Percentiles rank a stretch among this genome's conserved stretches.
These are phyloP conservation scores for Pyrrhosoma nymphula DNA, from an alignment of 2,888 invertebrate genomes.

Conservation along the genomic window DNA sequence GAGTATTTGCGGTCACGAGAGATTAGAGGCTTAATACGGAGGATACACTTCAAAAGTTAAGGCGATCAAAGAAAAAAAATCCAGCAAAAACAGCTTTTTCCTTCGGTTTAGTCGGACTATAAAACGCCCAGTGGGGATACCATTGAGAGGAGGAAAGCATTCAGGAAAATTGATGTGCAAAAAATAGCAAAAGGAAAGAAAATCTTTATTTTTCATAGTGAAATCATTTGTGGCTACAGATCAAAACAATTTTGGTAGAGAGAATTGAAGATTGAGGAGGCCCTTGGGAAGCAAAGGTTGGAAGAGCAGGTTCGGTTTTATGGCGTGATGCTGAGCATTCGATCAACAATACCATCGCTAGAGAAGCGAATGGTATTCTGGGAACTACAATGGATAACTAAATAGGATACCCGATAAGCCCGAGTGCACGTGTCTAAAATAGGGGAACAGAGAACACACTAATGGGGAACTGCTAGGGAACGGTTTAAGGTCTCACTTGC, in stretches of 20 bases:
- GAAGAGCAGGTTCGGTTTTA: background rate
- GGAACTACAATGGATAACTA: background rate
- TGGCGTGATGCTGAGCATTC: constrained; percentile 1
- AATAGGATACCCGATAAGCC: background rate
- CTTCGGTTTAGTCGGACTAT: too few species aligned
- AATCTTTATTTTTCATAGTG: too few species aligned
- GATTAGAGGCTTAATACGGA: too few species aligned
- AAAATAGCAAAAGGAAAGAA: too few species aligned
- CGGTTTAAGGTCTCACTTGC: background rate
- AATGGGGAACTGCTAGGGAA: background rate
- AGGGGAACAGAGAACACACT: background rate
- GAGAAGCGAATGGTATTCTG: background rate
- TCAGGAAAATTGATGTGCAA: too few species aligned
- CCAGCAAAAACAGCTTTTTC: too few species aligned
- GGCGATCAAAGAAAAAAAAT: too few species aligned
- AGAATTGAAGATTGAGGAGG: background rate
- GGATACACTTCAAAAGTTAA: too few species aligned
- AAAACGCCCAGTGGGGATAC: too few species aligned
- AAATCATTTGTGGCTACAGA: too few species aligned
- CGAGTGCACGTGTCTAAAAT: background rate
- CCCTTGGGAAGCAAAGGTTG: background rate
- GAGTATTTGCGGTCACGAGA: too few species aligned
- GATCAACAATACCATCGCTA: background rate
- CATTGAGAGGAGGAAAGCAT: too few species aligned
- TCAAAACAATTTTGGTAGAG: background rate